Base-by-base conservation (phyloP, 2,888 invertebrate species). In the Pycnomerus fuliginosus region DNA sequence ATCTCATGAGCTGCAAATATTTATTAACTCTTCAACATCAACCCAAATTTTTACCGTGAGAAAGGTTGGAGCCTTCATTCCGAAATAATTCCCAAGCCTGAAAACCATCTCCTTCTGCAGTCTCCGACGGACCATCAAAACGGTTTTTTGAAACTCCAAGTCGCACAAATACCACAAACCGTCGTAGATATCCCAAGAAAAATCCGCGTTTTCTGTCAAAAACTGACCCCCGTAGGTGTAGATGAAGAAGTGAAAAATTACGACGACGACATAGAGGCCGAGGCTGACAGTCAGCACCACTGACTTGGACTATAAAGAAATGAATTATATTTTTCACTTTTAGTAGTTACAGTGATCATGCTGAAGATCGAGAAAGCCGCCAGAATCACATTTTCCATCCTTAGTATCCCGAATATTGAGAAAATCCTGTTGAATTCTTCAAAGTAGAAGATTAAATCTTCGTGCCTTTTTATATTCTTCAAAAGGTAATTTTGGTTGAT, bases 161-260 rank as follows among this genome's bases (percentile, higher is more conserved):
- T 37, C 29, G 17, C 29, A 29, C 5, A 37, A 29, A 20, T 37
- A 37, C 37, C 37, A 37, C 2, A 30, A 30, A 29, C n/a, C 15
- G 1, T 37, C 22, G 13, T 36, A 37, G 1, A 29, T 10, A 4
- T 4, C n/a, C 37, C 29, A 37, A 7, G 23, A 20, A 8, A 37
- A 37, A 5, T 37, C 37, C 1, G 23, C 29, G 5, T 29, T 37
- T n/a, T 37, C 16, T 16, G 29, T 37, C n/a, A 29, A 29, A 22
- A 29, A 29, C 14, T 37, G 29, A 3, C 37, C 37, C 2, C 22
- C 8, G 14, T 37, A 37, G 15, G 28, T 37, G 15, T 37, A 29
- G 3, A 37, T 4, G 3, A 37, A 37, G 2, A 29, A 13, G 22
- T 29, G n/a, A n/a, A n/a, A 22, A 2, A 16, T 13, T 5, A n/a